Percentiles rank a stretch among this genome's conserved stretches.
Evolutionary conservation across 2,797 vertebrate species (phyloP).

Genomic region (Falco biarmicus): DNA sequence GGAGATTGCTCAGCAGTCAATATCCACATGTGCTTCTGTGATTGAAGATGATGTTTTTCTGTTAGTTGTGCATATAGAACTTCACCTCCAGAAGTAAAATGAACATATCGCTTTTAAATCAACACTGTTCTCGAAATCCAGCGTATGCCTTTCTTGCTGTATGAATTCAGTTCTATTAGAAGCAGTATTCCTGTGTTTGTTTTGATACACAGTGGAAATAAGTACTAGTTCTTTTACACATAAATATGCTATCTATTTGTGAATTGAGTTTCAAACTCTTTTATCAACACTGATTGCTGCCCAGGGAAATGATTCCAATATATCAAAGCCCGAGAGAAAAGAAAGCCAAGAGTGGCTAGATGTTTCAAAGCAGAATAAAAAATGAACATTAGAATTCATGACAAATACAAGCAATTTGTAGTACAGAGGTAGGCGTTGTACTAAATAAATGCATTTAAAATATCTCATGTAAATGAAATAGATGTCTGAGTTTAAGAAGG

Average conservation of each 20-base stretch:
- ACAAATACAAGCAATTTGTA: slow-evolving; percentile 62
- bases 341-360: slow-evolving; percentile 20
- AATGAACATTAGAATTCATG: slow-evolving; percentile 56
- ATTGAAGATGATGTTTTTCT: background rate
- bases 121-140: background rate
- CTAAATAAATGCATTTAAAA: slow-evolving; percentile 52
- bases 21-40: background rate
- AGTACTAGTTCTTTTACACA: background rate
- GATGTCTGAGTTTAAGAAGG: background rate
- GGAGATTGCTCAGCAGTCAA: background rate
- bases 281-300: slow-evolving; percentile 68
- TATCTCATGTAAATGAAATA: slow-evolving; percentile 53
- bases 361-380: slow-evolving; percentile 57
- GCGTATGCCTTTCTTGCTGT: background rate
- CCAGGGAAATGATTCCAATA: slow-evolving; percentile 58
- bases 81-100: background rate
- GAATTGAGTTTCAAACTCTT: slow-evolving; percentile 46
- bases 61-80: background rate
- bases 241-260: slow-evolving; percentile 54
- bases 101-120: background rate
- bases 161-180: background rate
- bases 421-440: background rate
- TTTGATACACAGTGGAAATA: slow-evolving; percentile 16
- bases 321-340: slow-evolving; percentile 65
- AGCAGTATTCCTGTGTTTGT: slow-evolving; percentile 1